Evolutionary conservation across 2,797 vertebrate genomes (phyloP), one percentile per base, ranked within the genome.

Genomic region (Ptychobarbus kaznakovi): DNA sequence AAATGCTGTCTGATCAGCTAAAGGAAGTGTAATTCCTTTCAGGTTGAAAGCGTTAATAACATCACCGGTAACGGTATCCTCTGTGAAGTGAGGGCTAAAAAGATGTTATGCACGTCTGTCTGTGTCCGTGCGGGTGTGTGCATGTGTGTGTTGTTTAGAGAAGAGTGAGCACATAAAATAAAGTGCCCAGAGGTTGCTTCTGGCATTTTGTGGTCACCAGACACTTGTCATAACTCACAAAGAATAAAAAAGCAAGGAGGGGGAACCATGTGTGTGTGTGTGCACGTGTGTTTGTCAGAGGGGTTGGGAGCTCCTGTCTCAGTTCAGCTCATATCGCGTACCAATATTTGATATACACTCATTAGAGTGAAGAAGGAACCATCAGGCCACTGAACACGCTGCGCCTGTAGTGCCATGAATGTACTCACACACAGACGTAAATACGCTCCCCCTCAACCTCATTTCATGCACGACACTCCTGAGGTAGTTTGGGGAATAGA

Each of bases 301-400:
- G 38, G 72, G 75, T 68, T 85, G 77, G 70, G 92, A 91, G 91
- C 94, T 93, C 92, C 32, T 18, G 7, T 78, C 82, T 90, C 95
- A 97, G 96, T 94, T 97, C 96, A 97, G 97, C 97, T 97, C 97
- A 94, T 97, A 97, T 98, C 96, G 97, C 96, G 96, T 97, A 96
- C 96, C 94, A 95, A 96, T 97, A 98, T 98, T 99, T 99, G 97
- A 97, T 98, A 96, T 97, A 96, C 96, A 96, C 97, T 99, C 97
- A 98, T 99, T 99, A 98, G 97, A 99, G 96, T 94, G 93, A 96
- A 96, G 93, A 97, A 97, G 97, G 93, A 92, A 93, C 93, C 90
- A 91, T 89, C 87, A 91, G 94, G 91, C 91, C 90, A 90, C 93
- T 93, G 81, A 76, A 90, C 82, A 90, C 87, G 89, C 91, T 85